Evolutionary conservation across 2,113 vertebrate species (phyloP).

Genomic region (Cyphomyrus discorhynchus): DNA sequence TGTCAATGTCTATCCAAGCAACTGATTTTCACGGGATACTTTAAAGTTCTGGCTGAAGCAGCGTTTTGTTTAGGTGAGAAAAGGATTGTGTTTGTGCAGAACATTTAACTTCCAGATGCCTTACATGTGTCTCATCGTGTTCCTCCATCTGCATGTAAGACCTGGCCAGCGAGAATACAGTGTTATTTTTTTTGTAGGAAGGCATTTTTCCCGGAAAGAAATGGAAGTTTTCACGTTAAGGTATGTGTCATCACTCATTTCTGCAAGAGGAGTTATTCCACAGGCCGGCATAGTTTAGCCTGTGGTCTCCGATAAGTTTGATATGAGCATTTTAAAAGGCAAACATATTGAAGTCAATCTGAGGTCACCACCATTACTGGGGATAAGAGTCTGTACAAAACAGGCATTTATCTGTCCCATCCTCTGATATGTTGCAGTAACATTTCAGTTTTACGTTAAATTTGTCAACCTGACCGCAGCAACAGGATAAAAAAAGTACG

Average conservation of each 20-base stretch:
- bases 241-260: background rate
- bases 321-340: background rate
- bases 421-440: background rate
- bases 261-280: background rate
- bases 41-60: background rate
- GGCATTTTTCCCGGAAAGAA: background rate
- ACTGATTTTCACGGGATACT: background rate
- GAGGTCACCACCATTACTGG: slow-evolving; percentile 25
- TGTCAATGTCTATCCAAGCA: background rate
- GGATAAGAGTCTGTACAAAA: background rate
- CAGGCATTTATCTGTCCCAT: background rate
- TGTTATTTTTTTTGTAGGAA: background rate
- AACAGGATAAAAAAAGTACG: background rate
- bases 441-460: slow-evolving; percentile 8
- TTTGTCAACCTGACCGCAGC: background rate
- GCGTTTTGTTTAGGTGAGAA: background rate
- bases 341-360: slow-evolving; percentile 19
- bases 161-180: background rate
- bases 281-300: background rate
- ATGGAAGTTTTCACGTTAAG: background rate
- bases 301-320: background rate
- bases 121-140: background rate
- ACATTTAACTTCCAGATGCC: background rate
- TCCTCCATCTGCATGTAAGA: background rate
- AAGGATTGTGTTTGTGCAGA: background rate